Evolutionary conservation across 2,888 invertebrate species (phyloP).

Genomic region (Anoplius nigerrimus): DNA sequence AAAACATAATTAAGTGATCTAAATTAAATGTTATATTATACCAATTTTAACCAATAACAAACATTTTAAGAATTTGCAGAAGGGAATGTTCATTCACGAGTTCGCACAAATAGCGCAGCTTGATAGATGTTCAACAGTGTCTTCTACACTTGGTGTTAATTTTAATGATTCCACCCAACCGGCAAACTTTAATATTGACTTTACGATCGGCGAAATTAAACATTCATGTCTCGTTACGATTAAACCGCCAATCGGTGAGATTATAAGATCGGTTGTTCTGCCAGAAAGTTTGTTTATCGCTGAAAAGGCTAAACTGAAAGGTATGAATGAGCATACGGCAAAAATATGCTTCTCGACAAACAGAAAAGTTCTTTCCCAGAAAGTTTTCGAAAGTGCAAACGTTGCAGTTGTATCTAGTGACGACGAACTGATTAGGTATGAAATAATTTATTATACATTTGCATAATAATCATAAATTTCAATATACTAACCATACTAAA

Average conservation of each 20-base stretch:
- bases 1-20: not conserved
- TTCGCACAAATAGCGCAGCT: slow-evolving; percentile 83
- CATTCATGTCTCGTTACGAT: slow-evolving; percentile 77
- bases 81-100: slow-evolving; percentile 85
- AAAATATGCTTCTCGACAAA: slow-evolving; percentile 75
- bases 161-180: slow-evolving; percentile 95
- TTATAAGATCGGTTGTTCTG: slow-evolving; percentile 88
- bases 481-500: slow-evolving; percentile 4
- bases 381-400: slow-evolving; percentile 87
- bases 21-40: not conserved
- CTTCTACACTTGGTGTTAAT: slow-evolving; percentile 88
- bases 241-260: slow-evolving; percentile 91
- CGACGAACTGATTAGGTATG: slow-evolving; percentile 78
- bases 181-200: slow-evolving; percentile 85
- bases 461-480: not conserved
- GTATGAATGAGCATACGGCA: slow-evolving; percentile 91
- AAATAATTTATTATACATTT: not conserved
- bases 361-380: slow-evolving; percentile 77
- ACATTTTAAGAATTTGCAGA: slow-evolving; percentile 78
- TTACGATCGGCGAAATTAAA: slow-evolving; percentile 74
- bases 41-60: slow-evolving; percentile 17
- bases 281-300: slow-evolving; percentile 82
- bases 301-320: slow-evolving; percentile 87
- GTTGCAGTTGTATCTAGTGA: slow-evolving; percentile 81
- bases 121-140: slow-evolving; percentile 80